Conservation (phyloP, 2,888 invertebrate genomes). For the Drosophila gaucha region DNA sequence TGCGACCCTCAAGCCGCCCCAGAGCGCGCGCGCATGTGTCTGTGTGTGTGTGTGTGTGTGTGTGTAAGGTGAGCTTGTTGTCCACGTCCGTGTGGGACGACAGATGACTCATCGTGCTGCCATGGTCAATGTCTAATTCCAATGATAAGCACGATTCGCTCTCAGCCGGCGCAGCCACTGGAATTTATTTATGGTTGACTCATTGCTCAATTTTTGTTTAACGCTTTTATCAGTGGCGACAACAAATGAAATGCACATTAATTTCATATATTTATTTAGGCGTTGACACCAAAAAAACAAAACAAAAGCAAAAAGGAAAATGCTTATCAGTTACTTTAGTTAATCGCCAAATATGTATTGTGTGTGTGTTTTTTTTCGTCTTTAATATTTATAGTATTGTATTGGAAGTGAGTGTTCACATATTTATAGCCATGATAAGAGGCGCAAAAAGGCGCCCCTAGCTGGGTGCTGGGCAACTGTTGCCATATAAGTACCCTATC, state of each 20-base stretch:
- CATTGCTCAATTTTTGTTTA: slow-evolving; percentile 18
- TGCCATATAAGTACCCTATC: slow-evolving; percentile 19
- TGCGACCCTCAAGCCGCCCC: slow-evolving; percentile 54
- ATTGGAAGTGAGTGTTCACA: slow-evolving; percentile 41
- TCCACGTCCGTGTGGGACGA: slow-evolving; percentile 52
- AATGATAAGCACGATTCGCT: slow-evolving; percentile 57
- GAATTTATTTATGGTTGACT: slow-evolving; percentile 19
- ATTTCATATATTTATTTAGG: slow-evolving; percentile 29
- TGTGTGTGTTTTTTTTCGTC: slow-evolving; percentile 3
- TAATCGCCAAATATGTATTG: slow-evolving; percentile 19
- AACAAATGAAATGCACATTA: slow-evolving; percentile 26
- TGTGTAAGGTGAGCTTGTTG: slow-evolving; percentile 57
- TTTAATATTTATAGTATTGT: slow-evolving; percentile 27
- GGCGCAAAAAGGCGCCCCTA: slow-evolving; percentile 18
- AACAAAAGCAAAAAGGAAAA: neutral
- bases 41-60: slow-evolving; percentile 12
- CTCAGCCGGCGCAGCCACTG: slow-evolving; percentile 5
- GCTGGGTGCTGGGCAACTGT: slow-evolving; percentile 14
- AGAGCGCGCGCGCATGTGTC: slow-evolving; percentile 1
- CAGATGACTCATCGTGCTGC: slow-evolving; percentile 37
- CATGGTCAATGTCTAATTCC: slow-evolving; percentile 57
- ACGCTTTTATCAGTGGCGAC: slow-evolving; percentile 26
- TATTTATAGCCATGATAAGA: slow-evolving; percentile 69
- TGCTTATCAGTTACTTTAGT: slow-evolving; percentile 47
- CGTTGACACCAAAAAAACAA: slow-evolving; percentile 15